A percentile compares a stretch with the other conserved stretches of the same genome.
These are phyloP conservation scores for Tillus elongatus DNA, from an alignment of 2,888 invertebrate species.

Conservation along the genomic window DNA sequence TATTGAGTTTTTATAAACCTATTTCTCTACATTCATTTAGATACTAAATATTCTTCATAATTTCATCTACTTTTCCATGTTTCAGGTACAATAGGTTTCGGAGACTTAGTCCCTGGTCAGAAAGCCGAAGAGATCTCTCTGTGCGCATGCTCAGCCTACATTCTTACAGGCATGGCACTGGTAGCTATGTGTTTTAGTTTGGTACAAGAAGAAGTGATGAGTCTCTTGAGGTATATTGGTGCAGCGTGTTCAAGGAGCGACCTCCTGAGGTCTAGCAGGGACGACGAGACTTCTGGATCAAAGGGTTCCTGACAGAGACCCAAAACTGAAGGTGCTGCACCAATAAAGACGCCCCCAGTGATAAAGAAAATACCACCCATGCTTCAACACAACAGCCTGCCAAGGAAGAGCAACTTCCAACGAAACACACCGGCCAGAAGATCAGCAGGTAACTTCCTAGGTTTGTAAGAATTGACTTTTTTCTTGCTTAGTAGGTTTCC, in stretches of 20 bases:
- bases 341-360: slow-evolving; percentile 38
- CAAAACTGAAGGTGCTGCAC: slow-evolving; percentile 42
- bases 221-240: slow-evolving; percentile 46
- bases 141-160: slow-evolving; percentile 71
- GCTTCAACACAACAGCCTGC: slow-evolving; percentile 46
- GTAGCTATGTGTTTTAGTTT: slow-evolving; percentile 83
- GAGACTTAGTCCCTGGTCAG: slow-evolving; percentile 65
- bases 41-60: no score
- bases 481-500: no score
- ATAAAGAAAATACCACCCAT: slow-evolving; percentile 35
- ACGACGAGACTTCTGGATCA: slow-evolving; percentile 42
- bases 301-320: slow-evolving; percentile 47
- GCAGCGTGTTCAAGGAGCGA: slow-evolving; percentile 28
- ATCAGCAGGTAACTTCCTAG: slow-evolving; percentile 47
- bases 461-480: background rate
- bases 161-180: slow-evolving; percentile 74
- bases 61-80: slow-evolving; percentile 18
- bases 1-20: no score
- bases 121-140: slow-evolving; percentile 56
- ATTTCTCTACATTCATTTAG: no score
- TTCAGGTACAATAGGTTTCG: slow-evolving; percentile 74
- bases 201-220: slow-evolving; percentile 66
- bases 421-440: slow-evolving; percentile 57
- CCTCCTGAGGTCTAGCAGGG: slow-evolving; percentile 24
- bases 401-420: slow-evolving; percentile 51